Percentiles rank a stretch among this genome's conserved stretches.
These are phyloP conservation scores for Chloebia gouldiae DNA, from an alignment of 2,113 vertebrate genomes.

Conservation along the genomic window DNA sequence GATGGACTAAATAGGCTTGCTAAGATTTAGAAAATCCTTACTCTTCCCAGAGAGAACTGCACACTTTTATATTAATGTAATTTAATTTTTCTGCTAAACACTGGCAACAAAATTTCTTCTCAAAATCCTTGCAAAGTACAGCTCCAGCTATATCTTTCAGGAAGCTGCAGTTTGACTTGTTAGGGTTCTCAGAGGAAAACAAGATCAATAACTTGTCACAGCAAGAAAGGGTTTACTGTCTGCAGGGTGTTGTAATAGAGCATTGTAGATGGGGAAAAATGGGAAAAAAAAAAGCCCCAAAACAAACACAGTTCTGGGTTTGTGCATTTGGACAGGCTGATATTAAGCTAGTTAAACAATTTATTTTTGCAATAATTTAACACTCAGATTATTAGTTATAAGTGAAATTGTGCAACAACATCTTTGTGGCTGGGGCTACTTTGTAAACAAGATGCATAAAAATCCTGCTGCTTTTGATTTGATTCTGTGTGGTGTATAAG, in stretches of 20 bases:
- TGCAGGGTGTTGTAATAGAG: slow-evolving; percentile 43
- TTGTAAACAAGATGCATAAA: not conserved
- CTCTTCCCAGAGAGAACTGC: not conserved
- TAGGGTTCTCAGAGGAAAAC: slow-evolving; percentile 63
- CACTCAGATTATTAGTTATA: slow-evolving; percentile 18
- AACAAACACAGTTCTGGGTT: not conserved
- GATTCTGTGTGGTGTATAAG: not conserved
- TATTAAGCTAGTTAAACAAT: slow-evolving; percentile 43
- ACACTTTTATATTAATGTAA: not conserved
- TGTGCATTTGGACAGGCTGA: slow-evolving; percentile 16
- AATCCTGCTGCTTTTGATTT: not conserved
- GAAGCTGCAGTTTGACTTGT: slow-evolving; percentile 58
- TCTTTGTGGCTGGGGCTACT: not conserved
- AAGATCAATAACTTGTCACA: slow-evolving; percentile 74
- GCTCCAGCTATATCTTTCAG: slow-evolving; percentile 26
- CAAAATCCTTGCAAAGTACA: not conserved
- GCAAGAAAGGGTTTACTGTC: slow-evolving; percentile 60
- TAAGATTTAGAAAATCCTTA: not conserved
- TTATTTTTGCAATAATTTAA: slow-evolving; percentile 25
- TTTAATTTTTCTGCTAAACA: slow-evolving; percentile 13
- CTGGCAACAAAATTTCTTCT: slow-evolving; percentile 11
- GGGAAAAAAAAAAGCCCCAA: not conserved
- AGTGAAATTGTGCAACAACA: slow-evolving; percentile 20
- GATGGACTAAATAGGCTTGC: not conserved
- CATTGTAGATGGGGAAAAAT: not conserved